Evolutionary conservation across 2,888 invertebrate genomes (phyloP), one percentile per base, ranked within the genome.

Genomic region (Drosophila suboccidentalis): DNA sequence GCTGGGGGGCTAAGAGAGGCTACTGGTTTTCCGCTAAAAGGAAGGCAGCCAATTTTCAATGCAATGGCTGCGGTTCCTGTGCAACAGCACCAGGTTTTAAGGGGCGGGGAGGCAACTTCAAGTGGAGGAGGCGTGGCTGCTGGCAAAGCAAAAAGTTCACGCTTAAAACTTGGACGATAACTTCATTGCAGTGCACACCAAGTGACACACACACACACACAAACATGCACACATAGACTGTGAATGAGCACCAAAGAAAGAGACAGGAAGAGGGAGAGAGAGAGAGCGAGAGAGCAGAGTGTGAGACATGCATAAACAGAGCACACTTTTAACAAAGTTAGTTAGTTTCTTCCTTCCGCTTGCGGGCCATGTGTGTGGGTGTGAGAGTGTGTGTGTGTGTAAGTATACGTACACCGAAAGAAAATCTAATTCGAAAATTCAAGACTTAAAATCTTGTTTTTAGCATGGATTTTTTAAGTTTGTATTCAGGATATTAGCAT

Each of bases 161-260:
- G 89, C 85, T 84, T 82, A 72, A 89, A 84, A 89, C 89, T 84
- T 89, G 87, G 82, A 84, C 83, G 89, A 89, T 84, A 87, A 84
- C 87, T 84, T 84, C 85, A 89, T 84, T 82, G 84, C 78, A 87
- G 73, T 32, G 68, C 58, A 72, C 55, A 66, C 39, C 51, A 59
- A 63, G 64, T 77, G 78, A 47, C 75, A 62, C 51, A 75, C 60
- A 39, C 60, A 59, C 22, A 22, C 71, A 55, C 55, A 32, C 43
- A 41, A 50, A 61, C 36, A 55, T 32, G 41, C 43, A 29, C 46
- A 53, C 36, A 55, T 26, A 32, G 43, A 29, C n/a, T 26, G 55
- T 32, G 22, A 49, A 34, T 44, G 38, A 50, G 47, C n/a, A 32
- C 43, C 38, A 54, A 38, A 17, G 22, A 49, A n/a, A 32, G 46